These are phyloP conservation scores for Macroramphosus scolopax DNA, from an alignment of 2,797 vertebrate genomes.

Conservation along the genomic window DNA sequence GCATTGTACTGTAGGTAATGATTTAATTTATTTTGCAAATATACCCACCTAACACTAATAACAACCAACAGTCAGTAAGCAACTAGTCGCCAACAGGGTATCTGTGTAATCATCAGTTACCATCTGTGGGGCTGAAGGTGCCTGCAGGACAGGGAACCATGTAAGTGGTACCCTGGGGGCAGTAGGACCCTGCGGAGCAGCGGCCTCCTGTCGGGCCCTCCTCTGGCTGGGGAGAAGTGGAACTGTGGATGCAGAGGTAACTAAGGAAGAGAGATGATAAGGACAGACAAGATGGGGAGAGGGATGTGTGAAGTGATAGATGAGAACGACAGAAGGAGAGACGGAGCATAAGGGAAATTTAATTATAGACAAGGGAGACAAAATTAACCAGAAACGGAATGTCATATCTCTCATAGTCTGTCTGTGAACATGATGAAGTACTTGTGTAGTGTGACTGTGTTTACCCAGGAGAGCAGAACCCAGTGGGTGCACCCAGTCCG, in stretches of 20 bases:
- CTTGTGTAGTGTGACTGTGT: slow-evolving; percentile 16
- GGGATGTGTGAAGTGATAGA: slow-evolving; percentile 15
- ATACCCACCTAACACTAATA: too few species aligned
- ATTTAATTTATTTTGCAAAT: too few species aligned
- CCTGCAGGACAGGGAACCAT: slow-evolving; percentile 78
- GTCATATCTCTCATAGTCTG: slow-evolving; percentile 16
- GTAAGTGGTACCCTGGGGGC: slow-evolving; percentile 69
- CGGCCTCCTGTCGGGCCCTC: slow-evolving; percentile 65
- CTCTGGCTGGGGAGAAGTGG: slow-evolving; percentile 70
- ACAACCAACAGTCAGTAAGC: too few species aligned
- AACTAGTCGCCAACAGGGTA: too few species aligned
- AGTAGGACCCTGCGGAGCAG: slow-evolving; percentile 79
- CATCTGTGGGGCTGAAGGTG: slow-evolving; percentile 72
- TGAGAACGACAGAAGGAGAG: slow-evolving; percentile 21
- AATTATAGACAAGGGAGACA: too few species aligned
- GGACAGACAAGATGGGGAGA: slow-evolving; percentile 11
- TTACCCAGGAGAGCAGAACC: slow-evolving; percentile 79
- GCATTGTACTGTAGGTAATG: too few species aligned
- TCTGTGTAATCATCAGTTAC: slow-evolving; percentile 67
- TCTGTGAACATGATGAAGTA: slow-evolving; percentile 18
- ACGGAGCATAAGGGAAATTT: too few species aligned
- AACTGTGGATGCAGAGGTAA: slow-evolving; percentile 75
- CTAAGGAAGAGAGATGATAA: slow-evolving; percentile 54
- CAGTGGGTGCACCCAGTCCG: slow-evolving; percentile 73
- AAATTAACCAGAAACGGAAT: slow-evolving; percentile 18